Evolutionary conservation across 2,113 vertebrate species (phyloP).

Genomic region (Calypte anna): DNA sequence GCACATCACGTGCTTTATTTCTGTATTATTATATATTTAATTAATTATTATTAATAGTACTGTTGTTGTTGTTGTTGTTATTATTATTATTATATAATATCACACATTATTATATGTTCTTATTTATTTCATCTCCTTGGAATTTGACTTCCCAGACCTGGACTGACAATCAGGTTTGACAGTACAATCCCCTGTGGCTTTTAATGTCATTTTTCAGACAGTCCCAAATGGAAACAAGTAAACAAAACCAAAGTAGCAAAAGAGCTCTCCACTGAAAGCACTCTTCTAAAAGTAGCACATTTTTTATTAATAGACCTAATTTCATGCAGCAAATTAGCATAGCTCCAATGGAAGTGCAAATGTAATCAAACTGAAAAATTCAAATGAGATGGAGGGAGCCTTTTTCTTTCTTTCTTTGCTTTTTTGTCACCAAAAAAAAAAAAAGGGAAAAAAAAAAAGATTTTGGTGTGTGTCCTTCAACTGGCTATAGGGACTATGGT

Average conservation of each 20-base stretch:
- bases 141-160: background rate
- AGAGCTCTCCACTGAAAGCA: background rate
- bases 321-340: conserved; percentile 77
- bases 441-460: conserved; percentile 20
- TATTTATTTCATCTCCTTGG: background rate
- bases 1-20: accelerated
- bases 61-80: no score
- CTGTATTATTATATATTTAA: no score
- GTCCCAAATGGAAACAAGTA: background rate
- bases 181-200: background rate
- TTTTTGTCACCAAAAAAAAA: conserved; percentile 61
- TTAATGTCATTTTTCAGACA: background rate
- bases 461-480: conserved; percentile 90
- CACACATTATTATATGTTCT: no score
- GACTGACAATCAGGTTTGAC: background rate
- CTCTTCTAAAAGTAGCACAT: background rate
- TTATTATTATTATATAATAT: no score
- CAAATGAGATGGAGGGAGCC: conserved; percentile 58
- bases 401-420: conserved; percentile 51
- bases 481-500: conserved; percentile 82
- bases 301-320: conserved; percentile 72
- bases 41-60: no score
- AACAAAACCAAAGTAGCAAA: background rate
- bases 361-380: conserved; percentile 72
- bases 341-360: conserved; percentile 77